Base-by-base conservation (phyloP, 2,797 vertebrate species). In the Cynodonichthys magdalenae region DNA sequence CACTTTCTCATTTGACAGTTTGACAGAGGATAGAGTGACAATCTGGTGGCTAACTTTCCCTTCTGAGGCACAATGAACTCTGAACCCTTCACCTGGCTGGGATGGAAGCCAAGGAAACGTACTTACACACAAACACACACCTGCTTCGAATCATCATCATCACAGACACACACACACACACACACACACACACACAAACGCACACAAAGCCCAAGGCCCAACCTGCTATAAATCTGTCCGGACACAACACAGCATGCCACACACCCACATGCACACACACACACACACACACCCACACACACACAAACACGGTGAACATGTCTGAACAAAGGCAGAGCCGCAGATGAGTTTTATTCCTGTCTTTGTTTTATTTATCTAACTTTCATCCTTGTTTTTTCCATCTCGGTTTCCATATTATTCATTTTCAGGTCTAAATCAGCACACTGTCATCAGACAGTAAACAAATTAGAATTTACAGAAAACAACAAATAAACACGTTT, bases 71-170 rank as follows among this genome's bases (percentile, higher is more conserved):
- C 59, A 53, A 69, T 41, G 18, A 79, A 79, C 87, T 86, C 64
- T 89, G 79, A 92, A 88, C 88, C 84, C 81, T 89, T 91, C 81
- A 88, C 82, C 86, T 85, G 74, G 47, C 66, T 71, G 66, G 55
- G 68, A 80, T 46, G 42, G 71, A 75, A 63, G 44, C 28, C 46
- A 42, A 81, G 52, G 55, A 56, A 64, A 49, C 59, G 53, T 39
- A 56, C 53, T 53, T 59, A 49, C 11, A 39, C 36, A 70, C 24
- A 47, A 50, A 66, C 55, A 55, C 77, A 17, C 65, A 80, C 69
- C 90, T 92, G 91, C 86, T 90, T 52, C 48, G 15, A 83, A 52
- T 80, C 53, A 55, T 90, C 89, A 59, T 19, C 54, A 51, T 61
- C 52, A 51, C 74, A n/a, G 45, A 45, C 42, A 61, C 63, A 63